Base-by-base conservation (phyloP, 2,113 vertebrate species). In the Myotis yumanensis region DNA sequence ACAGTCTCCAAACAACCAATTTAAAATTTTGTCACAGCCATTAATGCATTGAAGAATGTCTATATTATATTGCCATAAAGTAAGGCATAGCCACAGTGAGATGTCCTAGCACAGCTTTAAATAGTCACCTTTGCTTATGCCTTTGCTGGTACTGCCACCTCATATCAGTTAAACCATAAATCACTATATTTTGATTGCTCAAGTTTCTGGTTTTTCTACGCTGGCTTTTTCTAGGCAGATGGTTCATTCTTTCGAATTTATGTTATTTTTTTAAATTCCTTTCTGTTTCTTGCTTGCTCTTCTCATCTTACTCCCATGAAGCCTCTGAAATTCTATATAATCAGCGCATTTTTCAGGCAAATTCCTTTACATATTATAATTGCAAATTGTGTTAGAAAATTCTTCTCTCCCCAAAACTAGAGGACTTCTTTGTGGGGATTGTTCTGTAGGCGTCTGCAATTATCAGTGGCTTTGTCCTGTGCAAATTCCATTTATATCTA, bases 281-380 rank as follows among this genome's bases (percentile, higher is more conserved):
- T 92, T 76, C 68, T 20, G 7, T 93, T 91, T 86, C 71, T 96
- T 95, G 54, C 37, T 89, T 86, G 5, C 73, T 66, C 84, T 95
- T 95, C 57, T 94, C 46, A 80, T 90, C 80, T 96, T 88, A 80
- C 20, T 96, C 93, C 76, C 79, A 68, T 93, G 71, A 96, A 94
- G 52, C 1, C 2, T 95, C 94, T 97, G 68, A 59, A 88, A 64
- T 73, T 86, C 95, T 96, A 82, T 97, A 86, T 52, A 89, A 95
- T 97, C 94, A 95, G 20, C 72, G 73, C 76, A 95, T 97, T 98
- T 97, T 94, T 71, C 28, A 97, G 71, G 84, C 95, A 97, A 96
- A 98, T 98, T 97, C 97, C 96, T 96, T 79, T 95, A 96, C 16
- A 0, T 97, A 94, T 95, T 98, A 97, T 93, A 98, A 97, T 98